Evolutionary conservation across 2,888 invertebrate genomes (phyloP), one percentile per base, ranked within the genome.

Genomic region (Hololepta plana): DNA sequence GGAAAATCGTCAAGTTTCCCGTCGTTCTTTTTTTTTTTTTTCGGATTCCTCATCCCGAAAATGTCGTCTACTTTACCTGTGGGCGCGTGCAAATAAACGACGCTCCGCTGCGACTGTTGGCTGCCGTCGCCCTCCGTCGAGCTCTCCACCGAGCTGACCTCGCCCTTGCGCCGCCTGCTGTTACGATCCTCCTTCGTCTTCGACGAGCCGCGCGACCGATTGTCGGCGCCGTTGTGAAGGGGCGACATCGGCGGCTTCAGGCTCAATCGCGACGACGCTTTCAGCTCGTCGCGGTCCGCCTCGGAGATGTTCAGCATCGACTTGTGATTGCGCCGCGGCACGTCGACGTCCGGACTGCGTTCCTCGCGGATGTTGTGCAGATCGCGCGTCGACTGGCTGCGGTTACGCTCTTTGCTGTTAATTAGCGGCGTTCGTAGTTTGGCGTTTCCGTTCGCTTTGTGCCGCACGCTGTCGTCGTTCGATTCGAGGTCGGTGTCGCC

Each of bases 401-500:
- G 41, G 7, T 37, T 35, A 12, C 43, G 38, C 15, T 41, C 37
- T 24, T 38, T 38, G 24, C 30, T 23, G 24, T 9, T 21, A 6
- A 6, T 6, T 21, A 8, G 11, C 8, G 6, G 6, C 8, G 6
- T 19, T 10, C 26, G 11, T 2, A 9, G n/a, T 16, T 24, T 24
- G n/a, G n/a, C 17, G n/a, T 7, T 17, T 17, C 17, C 17, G n/a
- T 21, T 6, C 1, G 40, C 33, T 30, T 41, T 39, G 15, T 43
- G 40, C 20, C 46, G 40, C 12, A 59, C 43, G 34, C 67, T 67
- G 13, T 61, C 62, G 45, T 70, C 71, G 7, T 80, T 79, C 4
- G 79, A 79, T 41, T 82, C 81, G 32, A 65, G 61, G 46, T 82
- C 81, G 6, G 81, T 81, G 52, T 82, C 81, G 11, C 81, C 82